A percentile compares a stretch with the other conserved stretches of the same genome.
Evolutionary conservation across 2,888 invertebrate genomes (phyloP).

Genomic region (Globia sparganii): DNA sequence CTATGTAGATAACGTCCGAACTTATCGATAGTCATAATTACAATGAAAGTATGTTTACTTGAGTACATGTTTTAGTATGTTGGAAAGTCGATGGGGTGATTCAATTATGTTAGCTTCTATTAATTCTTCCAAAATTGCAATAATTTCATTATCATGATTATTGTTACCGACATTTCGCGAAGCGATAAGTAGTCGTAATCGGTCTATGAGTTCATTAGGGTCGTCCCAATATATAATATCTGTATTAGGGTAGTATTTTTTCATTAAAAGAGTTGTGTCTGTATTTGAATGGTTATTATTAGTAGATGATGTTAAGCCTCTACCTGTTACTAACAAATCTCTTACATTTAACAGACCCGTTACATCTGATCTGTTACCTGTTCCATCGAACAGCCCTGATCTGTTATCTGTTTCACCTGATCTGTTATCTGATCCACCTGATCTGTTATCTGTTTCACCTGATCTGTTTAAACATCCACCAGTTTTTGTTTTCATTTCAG

Average conservation of each 20-base stretch:
- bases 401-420: neutral
- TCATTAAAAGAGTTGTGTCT: neutral
- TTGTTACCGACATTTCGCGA: constrained; percentile 1
- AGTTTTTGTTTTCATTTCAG: too few species aligned
- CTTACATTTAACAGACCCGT: neutral
- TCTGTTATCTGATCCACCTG: too few species aligned
- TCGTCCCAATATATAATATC: constrained; percentile 3
- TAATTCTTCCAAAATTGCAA: neutral
- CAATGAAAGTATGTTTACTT: constrained; percentile 4
- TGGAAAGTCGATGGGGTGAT: constrained; percentile 1
- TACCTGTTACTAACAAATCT: constrained; percentile 3
- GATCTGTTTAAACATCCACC: neutral
- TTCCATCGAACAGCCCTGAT: neutral
- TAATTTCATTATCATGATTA: neutral
- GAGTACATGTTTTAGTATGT: neutral
- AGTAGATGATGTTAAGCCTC: neutral
- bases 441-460: neutral
- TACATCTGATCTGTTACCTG: neutral
- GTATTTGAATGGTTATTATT: constrained; percentile 1
- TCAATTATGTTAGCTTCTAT: constrained; percentile 7
- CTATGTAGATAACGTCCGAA: neutral
- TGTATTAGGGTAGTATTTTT: constrained; percentile 2
- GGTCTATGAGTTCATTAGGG: constrained; percentile 11
- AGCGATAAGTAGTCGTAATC: constrained; percentile 9
- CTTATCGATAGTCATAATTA: constrained; percentile 6